phyloP scores from a whole-genome alignment of 1,140 invertebrate species.

The Drosophila tristis region DNA sequence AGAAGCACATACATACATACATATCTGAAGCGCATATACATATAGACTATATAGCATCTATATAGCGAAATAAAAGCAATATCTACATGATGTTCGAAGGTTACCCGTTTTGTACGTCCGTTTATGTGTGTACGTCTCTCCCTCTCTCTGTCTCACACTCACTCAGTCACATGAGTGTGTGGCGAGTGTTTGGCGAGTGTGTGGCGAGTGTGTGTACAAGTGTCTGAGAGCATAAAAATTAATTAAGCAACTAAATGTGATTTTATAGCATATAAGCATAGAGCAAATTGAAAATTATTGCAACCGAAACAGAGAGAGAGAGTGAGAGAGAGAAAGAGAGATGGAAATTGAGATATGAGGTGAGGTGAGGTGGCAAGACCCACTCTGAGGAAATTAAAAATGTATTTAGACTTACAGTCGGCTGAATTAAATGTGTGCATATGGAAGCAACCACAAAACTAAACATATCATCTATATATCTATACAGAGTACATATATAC shows the following conservation, averaged over 20 bases:
- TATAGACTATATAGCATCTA: slow-evolving; percentile 27
- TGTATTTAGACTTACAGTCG: slow-evolving; percentile 68
- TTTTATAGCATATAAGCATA: slow-evolving; percentile 81
- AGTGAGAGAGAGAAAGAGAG: neutral
- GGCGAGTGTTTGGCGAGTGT: slow-evolving; percentile 1
- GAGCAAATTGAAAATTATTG: slow-evolving; percentile 69
- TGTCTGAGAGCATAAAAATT: slow-evolving; percentile 63
- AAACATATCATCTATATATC: slow-evolving; percentile 38
- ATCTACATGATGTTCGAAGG: slow-evolving; percentile 65
- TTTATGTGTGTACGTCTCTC: slow-evolving; percentile 14
- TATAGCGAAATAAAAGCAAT: slow-evolving; percentile 64
- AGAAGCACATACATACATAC: too few relatives aligned
- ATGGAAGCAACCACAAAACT: slow-evolving; percentile 28
- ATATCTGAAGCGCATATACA: slow-evolving; percentile 13
- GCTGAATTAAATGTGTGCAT: slow-evolving; percentile 83
- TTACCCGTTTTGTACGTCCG: slow-evolving; percentile 50
- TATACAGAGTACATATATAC: slow-evolving; percentile 28
- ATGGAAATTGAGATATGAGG: neutral
- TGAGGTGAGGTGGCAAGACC: neutral
- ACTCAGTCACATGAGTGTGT: neutral
- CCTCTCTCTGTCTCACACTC: slow-evolving; percentile 6
- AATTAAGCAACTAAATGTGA: slow-evolving; percentile 84
- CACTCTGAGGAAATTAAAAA: slow-evolving; percentile 50
- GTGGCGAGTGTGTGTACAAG: slow-evolving; percentile 15
- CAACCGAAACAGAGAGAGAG: neutral